phyloP scores from a whole-genome alignment of 1,140 invertebrate species.

The Heliconius hermathena region DNA sequence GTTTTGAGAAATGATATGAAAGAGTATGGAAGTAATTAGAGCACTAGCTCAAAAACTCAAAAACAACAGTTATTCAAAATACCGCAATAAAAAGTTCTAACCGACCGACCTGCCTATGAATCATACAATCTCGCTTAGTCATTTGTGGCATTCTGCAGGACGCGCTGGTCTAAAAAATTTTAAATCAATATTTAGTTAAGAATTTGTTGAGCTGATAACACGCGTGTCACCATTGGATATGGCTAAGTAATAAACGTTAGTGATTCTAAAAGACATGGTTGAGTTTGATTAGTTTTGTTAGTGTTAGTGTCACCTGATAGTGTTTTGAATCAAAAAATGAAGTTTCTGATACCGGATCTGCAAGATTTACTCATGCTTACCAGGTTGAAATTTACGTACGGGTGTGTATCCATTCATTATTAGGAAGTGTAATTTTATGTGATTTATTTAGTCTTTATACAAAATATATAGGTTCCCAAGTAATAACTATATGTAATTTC shows the following conservation, averaged over 20 bases:
- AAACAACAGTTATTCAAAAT: constrained; percentile 67
- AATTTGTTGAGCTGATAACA: constrained; percentile 42
- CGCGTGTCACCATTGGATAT: neutral
- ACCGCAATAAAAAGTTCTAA: constrained; percentile 73
- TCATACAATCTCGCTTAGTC: constrained; percentile 48
- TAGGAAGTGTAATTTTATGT: neutral
- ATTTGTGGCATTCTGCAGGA: constrained; percentile 40
- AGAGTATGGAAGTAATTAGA: constrained; percentile 53
- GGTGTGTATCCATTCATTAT: constrained; percentile 16
- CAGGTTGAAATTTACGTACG: constrained; percentile 19
- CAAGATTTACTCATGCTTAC: constrained; percentile 14
- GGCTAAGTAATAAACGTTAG: neutral
- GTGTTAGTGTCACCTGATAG: neutral
- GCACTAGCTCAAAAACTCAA: constrained; percentile 43
- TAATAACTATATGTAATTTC: neutral
- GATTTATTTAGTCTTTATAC: neutral
- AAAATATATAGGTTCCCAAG: neutral
- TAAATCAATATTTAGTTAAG: constrained; percentile 61
- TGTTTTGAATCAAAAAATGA: constrained; percentile 17
- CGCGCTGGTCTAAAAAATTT: constrained; percentile 64
- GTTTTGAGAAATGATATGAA: neutral
- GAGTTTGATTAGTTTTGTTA: neutral
- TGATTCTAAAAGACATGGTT: neutral
- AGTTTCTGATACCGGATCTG: constrained; percentile 16
- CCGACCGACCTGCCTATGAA: constrained; percentile 67